These are phyloP conservation scores for Oryzias javanicus DNA, from an alignment of 2,113 vertebrate species.

Conservation along the genomic window DNA sequence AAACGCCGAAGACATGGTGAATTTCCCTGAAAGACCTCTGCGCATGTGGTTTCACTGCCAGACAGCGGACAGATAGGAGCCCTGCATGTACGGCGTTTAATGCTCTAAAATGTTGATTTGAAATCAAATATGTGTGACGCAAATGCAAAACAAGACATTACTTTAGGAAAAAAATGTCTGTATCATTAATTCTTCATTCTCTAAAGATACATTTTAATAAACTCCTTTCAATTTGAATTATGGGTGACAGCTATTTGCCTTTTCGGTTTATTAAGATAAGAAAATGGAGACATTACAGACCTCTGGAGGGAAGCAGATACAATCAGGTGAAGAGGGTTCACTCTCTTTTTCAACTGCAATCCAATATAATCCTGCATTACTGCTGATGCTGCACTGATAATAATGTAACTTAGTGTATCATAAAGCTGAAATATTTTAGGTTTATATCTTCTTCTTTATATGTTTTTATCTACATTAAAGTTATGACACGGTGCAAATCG, in stretches of 20 bases:
- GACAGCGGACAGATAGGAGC: slow-evolving; percentile 1
- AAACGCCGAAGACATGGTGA: slow-evolving; percentile 29
- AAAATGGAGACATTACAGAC: not conserved
- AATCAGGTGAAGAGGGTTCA: slow-evolving; percentile 8
- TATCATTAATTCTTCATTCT: no score
- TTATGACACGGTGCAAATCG: no score
- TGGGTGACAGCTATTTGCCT: not conserved
- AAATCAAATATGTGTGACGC: not conserved
- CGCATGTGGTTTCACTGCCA: slow-evolving; percentile 4
- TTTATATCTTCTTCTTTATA: no score
- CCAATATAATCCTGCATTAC: not conserved
- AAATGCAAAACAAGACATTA: not conserved
- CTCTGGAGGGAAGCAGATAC: not conserved
- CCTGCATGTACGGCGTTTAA: not conserved
- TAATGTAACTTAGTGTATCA: not conserved
- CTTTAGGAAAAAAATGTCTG: not conserved
- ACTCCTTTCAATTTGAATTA: not conserved
- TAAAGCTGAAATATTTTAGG: not conserved
- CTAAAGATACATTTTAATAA: not conserved
- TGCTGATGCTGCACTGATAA: slow-evolving; percentile 1
- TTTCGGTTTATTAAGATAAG: not conserved
- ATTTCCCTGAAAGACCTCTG: slow-evolving; percentile 36
- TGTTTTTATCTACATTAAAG: no score
- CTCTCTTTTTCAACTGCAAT: slow-evolving; percentile 7
- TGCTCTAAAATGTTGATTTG: not conserved